Conservation (phyloP, 2,888 invertebrate genomes). For the Trissolcus brochymenae region DNA sequence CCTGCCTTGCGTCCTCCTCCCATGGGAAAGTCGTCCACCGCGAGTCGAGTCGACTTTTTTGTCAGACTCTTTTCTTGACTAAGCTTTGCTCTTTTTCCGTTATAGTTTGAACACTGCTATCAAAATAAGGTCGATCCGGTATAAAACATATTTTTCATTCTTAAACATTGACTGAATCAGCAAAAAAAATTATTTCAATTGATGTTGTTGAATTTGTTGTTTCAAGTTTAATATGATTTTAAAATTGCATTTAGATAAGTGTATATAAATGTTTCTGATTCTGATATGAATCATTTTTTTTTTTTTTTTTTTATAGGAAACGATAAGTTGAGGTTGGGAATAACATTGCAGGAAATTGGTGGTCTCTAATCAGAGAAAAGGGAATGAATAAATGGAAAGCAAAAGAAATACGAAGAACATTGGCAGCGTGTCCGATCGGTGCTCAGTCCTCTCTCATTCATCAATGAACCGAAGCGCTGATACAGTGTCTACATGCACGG, state of each 20-base stretch:
- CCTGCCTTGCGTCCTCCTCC: conserved; percentile 70
- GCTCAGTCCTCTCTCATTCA: conserved; percentile 64
- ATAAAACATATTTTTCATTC: no score
- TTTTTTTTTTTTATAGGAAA: neutral
- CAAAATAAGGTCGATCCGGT: conserved; percentile 56
- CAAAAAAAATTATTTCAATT: no score
- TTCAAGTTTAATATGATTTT: no score
- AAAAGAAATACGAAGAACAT: conserved; percentile 43
- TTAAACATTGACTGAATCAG: no score
- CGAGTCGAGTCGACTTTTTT: conserved; percentile 61
- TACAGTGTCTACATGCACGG: conserved; percentile 60
- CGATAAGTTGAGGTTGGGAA: conserved; percentile 8
- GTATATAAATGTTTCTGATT: no score
- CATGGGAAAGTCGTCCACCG: conserved; percentile 74
- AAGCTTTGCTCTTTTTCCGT: conserved; percentile 61
- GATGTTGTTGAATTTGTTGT: no score
- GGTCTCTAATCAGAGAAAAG: conserved; percentile 54
- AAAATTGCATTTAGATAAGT: no score
- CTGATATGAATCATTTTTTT: neutral
- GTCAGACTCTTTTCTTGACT: conserved; percentile 54
- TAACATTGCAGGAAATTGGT: conserved; percentile 40
- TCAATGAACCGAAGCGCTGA: conserved; percentile 61
- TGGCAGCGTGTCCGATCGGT: conserved; percentile 64
- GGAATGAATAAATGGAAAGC: conserved; percentile 42
- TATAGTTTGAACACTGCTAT: conserved; percentile 48